Percentiles rank a stretch among this genome's conserved stretches.
Conservation (phyloP, 2,797 vertebrate genomes). For the Sebastes wilsoni region DNA sequence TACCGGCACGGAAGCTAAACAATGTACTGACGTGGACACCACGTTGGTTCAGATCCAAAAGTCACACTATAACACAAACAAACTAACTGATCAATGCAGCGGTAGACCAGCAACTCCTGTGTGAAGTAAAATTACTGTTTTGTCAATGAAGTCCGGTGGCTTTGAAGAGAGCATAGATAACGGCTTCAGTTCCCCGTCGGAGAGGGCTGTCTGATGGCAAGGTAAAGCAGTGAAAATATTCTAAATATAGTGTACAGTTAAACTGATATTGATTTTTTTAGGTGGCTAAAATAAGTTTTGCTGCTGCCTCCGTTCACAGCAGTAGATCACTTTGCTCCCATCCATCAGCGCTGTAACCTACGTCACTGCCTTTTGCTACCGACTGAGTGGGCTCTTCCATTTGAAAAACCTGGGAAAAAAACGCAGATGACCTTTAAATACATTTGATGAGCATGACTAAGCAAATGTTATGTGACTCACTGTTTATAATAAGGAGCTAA, state of each 20-base stretch:
- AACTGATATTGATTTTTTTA: not conserved
- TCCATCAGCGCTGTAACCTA: not conserved
- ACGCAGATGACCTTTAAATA: not conserved
- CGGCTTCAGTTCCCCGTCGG: not conserved
- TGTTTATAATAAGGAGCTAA: conserved; percentile 3
- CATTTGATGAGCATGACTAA: not conserved
- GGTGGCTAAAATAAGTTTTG: not conserved
- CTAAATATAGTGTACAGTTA: not conserved
- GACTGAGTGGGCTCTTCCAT: not conserved
- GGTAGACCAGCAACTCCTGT: too few relatives aligned
- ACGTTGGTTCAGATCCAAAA: too few relatives aligned
- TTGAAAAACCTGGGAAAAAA: not conserved
- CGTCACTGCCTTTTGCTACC: not conserved
- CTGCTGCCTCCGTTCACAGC: not conserved
- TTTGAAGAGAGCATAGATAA: not conserved
- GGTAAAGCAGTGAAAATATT: not conserved
- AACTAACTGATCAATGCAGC: too few relatives aligned
- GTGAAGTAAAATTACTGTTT: too few relatives aligned
- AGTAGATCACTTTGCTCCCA: not conserved
- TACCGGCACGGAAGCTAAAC: too few relatives aligned
- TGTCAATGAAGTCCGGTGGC: not conserved
- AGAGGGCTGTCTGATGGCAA: not conserved
- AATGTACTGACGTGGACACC: too few relatives aligned
- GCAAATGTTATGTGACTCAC: conserved; percentile 3
- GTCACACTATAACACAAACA: too few relatives aligned